Base-by-base conservation (phyloP, 1,140 invertebrate genomes). In the Eupeodes corollae region DNA sequence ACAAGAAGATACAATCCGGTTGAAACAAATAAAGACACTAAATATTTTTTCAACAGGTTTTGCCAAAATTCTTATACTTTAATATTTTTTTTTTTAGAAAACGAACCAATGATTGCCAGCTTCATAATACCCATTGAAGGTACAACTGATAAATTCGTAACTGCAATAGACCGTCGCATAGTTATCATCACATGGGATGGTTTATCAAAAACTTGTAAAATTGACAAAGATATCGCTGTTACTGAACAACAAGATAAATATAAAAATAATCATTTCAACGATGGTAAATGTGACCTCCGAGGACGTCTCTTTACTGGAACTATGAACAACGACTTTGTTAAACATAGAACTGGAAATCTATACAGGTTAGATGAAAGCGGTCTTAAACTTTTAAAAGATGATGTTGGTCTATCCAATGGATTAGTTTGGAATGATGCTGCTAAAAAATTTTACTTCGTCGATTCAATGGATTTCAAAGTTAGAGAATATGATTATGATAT, bases 231-330 rank as follows among this genome's bases (percentile, higher is more conserved):
- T 16, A 62, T 73, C 19, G 65, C 35, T 34, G 46, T 21, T 19
- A 57, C 59, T 5, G 70, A 70, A 5, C 71, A 81, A 0, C 76
- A 80, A 3, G 41, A 51, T 2, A 59, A 73, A 33, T 63, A 67
- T 37, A 59, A 62, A 2, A 61, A 60, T 0, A 82, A 75, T 47
- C 69, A 80, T 52, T 76, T 81, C 48, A 86, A 86, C 58, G 83
- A 86, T 69, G 84, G 75, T 1, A 88, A 86, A 68, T 80, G 77
- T 49, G 84, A 88, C 56, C 64, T 71, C 0, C 54, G 52, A 21
- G 84, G 84, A 46, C 63, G 81, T 30, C 58, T 86, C 3, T 86
- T 81, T 81, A 69, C 75, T 44, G 83, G 83, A 79, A 42, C 46
- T 9, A 83, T 85, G 77, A 77, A 19, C 34, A 12, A 6, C 40